These are phyloP conservation scores for Labia minor DNA, from an alignment of 2,888 invertebrate genomes.

Conservation along the genomic window DNA sequence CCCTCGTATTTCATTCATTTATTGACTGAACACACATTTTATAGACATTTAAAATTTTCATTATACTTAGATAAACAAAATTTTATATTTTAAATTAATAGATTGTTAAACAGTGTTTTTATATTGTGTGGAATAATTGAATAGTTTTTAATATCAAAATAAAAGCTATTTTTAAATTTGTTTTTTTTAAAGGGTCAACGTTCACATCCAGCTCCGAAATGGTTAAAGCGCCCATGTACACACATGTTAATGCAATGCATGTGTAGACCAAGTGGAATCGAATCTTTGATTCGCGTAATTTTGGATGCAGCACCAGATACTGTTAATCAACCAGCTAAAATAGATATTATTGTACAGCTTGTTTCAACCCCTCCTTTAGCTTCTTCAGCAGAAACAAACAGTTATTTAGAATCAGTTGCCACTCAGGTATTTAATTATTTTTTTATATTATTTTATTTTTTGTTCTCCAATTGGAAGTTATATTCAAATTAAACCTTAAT, in stretches of 20 bases:
- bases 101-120: too few species aligned
- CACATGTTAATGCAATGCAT: slow-evolving; percentile 50
- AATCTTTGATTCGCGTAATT: slow-evolving; percentile 52
- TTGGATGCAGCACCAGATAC: slow-evolving; percentile 48
- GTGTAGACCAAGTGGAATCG: slow-evolving; percentile 49
- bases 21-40: too few species aligned
- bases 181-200: slow-evolving; percentile 14
- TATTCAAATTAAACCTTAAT: too few species aligned
- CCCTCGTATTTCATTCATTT: too few species aligned
- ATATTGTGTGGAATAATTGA: too few species aligned
- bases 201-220: slow-evolving; percentile 40
- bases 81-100: too few species aligned
- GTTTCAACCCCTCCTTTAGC: slow-evolving; percentile 40
- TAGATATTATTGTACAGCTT: slow-evolving; percentile 55
- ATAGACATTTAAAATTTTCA: too few species aligned
- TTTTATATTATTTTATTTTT: background rate
- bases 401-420: slow-evolving; percentile 40
- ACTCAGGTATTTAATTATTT: slow-evolving; percentile 32
- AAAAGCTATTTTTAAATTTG: too few species aligned
- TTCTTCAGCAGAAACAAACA: slow-evolving; percentile 39
- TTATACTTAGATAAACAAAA: too few species aligned
- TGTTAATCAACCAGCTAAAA: slow-evolving; percentile 53
- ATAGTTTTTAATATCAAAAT: too few species aligned
- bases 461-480: background rate
- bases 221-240: slow-evolving; percentile 51